Evolutionary conservation across 2,113 vertebrate species (phyloP).

Genomic region (Myotis davidii): DNA sequence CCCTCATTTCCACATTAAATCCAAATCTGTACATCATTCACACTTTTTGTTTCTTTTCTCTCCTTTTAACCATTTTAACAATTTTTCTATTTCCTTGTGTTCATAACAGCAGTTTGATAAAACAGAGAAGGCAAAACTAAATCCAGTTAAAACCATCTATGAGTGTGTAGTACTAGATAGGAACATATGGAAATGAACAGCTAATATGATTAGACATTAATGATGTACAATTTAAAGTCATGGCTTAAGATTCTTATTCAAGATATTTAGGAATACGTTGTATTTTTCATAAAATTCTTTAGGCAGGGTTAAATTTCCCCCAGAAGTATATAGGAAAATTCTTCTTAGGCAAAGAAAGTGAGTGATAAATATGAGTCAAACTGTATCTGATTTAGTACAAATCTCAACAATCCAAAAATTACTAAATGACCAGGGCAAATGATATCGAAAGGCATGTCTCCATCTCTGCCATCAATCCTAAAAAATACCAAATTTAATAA

Average conservation of each 20-base stretch:
- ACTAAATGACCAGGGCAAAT: neutral
- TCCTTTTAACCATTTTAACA: neutral
- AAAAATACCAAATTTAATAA: neutral
- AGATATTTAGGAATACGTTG: conserved; percentile 4
- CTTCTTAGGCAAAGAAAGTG: conserved; percentile 19
- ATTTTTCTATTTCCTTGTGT: neutral
- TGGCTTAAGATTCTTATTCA: conserved; percentile 30
- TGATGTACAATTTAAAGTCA: neutral
- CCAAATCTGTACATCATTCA: neutral
- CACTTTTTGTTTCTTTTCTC: neutral
- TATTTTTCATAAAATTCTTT: conserved; percentile 30
- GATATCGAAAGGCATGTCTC: neutral
- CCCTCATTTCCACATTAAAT: neutral
- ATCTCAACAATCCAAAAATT: conserved; percentile 17
- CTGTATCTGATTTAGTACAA: neutral
- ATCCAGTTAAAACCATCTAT: neutral
- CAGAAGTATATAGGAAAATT: neutral
- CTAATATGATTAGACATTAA: neutral
- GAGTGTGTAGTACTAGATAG: neutral
- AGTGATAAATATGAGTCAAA: neutral
- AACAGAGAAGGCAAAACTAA: conserved; percentile 40
- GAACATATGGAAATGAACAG: neutral
- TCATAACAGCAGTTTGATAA: conserved; percentile 11
- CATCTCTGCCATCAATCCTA: neutral
- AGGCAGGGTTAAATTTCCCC: neutral